phyloP scores from a whole-genome alignment of 2,888 invertebrate species.

The Chydorus sphaericus region DNA sequence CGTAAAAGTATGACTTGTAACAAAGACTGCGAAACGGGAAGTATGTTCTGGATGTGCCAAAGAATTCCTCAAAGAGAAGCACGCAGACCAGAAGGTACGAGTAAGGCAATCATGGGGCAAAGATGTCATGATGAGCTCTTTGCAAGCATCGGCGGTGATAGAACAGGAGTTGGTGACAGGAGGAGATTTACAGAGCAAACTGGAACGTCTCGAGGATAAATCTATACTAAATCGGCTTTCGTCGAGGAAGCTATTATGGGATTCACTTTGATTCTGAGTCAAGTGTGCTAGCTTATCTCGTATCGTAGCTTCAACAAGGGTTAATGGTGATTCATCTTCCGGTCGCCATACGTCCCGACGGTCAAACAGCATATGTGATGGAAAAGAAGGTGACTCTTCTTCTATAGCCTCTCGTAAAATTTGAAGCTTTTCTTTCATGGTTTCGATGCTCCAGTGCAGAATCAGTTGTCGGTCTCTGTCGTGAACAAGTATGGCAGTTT shows the following conservation, averaged over 20 bases:
- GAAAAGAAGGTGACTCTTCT: neutral
- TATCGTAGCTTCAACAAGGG: neutral
- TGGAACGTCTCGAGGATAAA: neutral
- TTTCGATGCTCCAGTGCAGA: neutral
- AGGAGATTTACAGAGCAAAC: neutral
- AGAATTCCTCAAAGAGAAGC: neutral
- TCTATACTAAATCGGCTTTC: neutral
- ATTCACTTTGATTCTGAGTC: neutral
- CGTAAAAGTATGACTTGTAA: neutral
- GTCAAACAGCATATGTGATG: neutral
- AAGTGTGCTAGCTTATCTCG: neutral
- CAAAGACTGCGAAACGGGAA: neutral
- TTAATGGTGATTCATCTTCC: neutral
- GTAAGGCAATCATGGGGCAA: neutral
- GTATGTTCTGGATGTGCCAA: neutral
- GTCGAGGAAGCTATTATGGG: neutral
- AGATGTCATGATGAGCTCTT: neutral
- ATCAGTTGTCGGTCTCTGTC: neutral
- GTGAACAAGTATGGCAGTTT: neutral
- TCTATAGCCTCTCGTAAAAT: neutral
- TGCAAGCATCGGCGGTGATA: neutral
- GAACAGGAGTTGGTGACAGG: neutral
- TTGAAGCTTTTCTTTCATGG: neutral
- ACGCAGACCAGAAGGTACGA: neutral
- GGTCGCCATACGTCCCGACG: neutral